Evolutionary conservation across 2,888 invertebrate species (phyloP).

Genomic region (Hyppa rectilinea): DNA sequence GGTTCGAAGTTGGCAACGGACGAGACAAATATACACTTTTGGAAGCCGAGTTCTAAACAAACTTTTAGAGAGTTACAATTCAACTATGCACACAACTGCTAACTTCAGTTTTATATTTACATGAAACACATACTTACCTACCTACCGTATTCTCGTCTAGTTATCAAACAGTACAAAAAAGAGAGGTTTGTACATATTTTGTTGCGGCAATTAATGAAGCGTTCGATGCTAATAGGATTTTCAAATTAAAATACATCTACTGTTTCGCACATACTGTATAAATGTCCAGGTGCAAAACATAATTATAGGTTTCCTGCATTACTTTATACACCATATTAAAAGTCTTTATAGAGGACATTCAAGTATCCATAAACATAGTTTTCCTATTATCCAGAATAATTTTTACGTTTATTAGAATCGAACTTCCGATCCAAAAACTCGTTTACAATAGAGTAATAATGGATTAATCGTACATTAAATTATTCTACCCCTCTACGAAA

Average conservation of each 20-base stretch:
- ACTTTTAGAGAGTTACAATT: background rate
- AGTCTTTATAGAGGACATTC: constrained; percentile 2
- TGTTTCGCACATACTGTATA: background rate
- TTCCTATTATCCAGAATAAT: constrained; percentile 27
- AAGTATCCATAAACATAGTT: constrained; percentile 36
- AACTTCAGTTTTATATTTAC: background rate
- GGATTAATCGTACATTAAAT: background rate
- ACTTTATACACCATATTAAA: constrained; percentile 28
- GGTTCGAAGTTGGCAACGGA: constrained; percentile 23
- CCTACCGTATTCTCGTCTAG: background rate
- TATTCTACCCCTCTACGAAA: background rate
- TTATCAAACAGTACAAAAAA: background rate
- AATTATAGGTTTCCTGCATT: constrained; percentile 49
- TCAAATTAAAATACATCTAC: constrained; percentile 9
- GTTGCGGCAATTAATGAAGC: background rate
- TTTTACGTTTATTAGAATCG: constrained; percentile 13
- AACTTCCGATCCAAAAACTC: constrained; percentile 12
- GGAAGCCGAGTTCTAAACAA: constrained; percentile 27
- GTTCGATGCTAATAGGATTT: background rate
- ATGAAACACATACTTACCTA: background rate
- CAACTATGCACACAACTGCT: background rate
- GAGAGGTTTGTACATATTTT: background rate
- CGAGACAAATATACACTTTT: constrained; percentile 30
- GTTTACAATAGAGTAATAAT: background rate
- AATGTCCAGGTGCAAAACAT: constrained; percentile 53